A percentile compares a stretch with the other conserved stretches of the same genome.
These are phyloP conservation scores for Triplophysa rosa DNA, from an alignment of 2,113 vertebrate genomes.

Conservation along the genomic window DNA sequence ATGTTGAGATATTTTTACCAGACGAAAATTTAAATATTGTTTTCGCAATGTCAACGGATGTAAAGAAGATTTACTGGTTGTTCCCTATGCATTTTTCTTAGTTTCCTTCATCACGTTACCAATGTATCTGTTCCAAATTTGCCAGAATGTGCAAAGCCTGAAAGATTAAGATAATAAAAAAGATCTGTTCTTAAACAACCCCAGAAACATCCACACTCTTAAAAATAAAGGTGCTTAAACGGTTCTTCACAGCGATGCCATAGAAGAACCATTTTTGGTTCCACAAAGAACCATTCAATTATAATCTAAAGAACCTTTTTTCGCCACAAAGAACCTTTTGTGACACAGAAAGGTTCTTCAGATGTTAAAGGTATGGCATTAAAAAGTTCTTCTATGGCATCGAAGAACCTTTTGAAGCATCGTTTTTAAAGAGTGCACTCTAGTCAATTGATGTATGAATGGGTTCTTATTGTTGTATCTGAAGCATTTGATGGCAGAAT, in stretches of 20 bases:
- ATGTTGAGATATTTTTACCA: too few species aligned
- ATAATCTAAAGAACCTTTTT: too few species aligned
- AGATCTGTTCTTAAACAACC: neutral
- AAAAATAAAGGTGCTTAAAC: too few species aligned
- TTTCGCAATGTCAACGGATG: neutral
- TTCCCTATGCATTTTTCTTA: neutral
- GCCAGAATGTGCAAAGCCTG: neutral
- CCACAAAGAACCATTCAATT: too few species aligned
- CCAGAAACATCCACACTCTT: constrained; percentile 3
- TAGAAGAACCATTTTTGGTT: too few species aligned
- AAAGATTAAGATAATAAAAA: constrained; percentile 31
- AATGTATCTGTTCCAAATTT: neutral
- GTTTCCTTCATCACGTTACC: neutral
- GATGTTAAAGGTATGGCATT: too few species aligned
- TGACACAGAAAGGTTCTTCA: too few species aligned
- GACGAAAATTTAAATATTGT: neutral
- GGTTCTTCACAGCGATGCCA: too few species aligned
- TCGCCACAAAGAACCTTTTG: too few species aligned
- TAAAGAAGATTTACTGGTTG: neutral
- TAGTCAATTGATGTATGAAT: constrained; percentile 27
- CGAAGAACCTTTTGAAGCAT: too few species aligned
- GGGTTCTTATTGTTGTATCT: constrained; percentile 27
- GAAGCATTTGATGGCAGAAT: constrained; percentile 39
- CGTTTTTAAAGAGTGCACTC: too few species aligned
- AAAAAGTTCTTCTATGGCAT: too few species aligned